A percentile compares a stretch with the other conserved stretches of the same genome.
These are phyloP conservation scores for Falcaria lacertinaria DNA, from an alignment of 2,888 invertebrate genomes.

Conservation along the genomic window DNA sequence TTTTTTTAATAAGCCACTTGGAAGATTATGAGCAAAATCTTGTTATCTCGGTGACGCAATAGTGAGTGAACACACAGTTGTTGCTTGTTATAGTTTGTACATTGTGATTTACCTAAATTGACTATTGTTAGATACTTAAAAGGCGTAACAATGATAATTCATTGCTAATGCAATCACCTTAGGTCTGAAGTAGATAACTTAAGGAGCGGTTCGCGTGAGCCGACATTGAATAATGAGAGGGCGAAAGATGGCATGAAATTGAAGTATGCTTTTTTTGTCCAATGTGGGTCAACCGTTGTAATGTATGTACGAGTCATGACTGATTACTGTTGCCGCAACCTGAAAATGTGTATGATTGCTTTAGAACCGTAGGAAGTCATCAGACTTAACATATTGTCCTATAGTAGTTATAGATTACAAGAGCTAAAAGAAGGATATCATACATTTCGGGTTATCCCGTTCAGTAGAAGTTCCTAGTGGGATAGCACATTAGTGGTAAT, in stretches of 20 bases:
- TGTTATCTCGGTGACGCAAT: background rate
- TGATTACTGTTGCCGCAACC: conserved; percentile 45
- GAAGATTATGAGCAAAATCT: background rate
- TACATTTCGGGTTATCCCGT: too few relatives aligned
- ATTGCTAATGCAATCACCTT: background rate
- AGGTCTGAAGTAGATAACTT: conserved; percentile 22
- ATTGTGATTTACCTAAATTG: conserved; percentile 6
- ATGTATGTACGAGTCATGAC: background rate
- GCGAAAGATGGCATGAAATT: conserved; percentile 55
- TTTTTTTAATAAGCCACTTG: conserved; percentile 7
- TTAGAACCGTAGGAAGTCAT: conserved; percentile 49
- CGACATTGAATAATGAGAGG: conserved; percentile 67
- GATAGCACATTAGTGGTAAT: too few relatives aligned
- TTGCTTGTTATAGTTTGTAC: background rate
- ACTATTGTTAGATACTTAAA: background rate
- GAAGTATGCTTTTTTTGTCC: conserved; percentile 58
- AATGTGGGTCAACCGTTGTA: conserved; percentile 61
- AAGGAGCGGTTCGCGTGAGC: conserved; percentile 60
- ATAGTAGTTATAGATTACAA: conserved; percentile 5
- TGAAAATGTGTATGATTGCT: conserved; percentile 51
- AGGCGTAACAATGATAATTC: background rate
- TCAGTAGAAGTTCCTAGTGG: too few relatives aligned
- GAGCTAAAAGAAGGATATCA: too few relatives aligned
- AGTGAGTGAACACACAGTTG: background rate
- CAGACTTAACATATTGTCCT: conserved; percentile 24